phyloP scores from a whole-genome alignment of 1,140 invertebrate genomes.

The Caenorhabditis remanei region DNA sequence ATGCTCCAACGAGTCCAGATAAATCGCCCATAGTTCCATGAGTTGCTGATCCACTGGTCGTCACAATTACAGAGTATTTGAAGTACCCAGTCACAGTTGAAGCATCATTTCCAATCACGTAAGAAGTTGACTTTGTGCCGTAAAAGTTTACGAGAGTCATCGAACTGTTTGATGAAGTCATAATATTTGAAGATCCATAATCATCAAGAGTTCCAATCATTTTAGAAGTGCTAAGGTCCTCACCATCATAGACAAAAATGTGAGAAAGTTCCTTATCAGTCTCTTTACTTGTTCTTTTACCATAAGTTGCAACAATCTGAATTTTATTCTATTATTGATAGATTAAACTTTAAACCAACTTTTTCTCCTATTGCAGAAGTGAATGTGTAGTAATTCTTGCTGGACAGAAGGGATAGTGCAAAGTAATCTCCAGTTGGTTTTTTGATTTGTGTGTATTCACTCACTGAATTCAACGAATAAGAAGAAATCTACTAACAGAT shows the following conservation, averaged over 20 bases:
- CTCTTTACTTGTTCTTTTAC: neutral
- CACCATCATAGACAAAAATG: conserved; percentile 9
- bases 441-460: neutral
- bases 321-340: neutral
- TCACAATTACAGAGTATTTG: neutral
- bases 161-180: neutral
- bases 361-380: neutral
- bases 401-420: neutral
- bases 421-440: neutral
- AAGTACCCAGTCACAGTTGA: neutral
- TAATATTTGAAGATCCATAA: neutral
- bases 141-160: neutral
- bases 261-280: neutral
- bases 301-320: neutral
- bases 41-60: neutral
- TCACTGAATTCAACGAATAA: neutral
- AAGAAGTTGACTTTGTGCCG: neutral
- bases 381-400: neutral
- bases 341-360: neutral
- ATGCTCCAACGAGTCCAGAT: neutral
- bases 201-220: neutral
- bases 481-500: no score
- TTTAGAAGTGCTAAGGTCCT: neutral
- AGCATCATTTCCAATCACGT: conserved; percentile 7
- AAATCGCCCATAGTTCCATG: neutral